Conservation (phyloP, 2,888 invertebrate species). For the Trissolcus brochymenae region DNA sequence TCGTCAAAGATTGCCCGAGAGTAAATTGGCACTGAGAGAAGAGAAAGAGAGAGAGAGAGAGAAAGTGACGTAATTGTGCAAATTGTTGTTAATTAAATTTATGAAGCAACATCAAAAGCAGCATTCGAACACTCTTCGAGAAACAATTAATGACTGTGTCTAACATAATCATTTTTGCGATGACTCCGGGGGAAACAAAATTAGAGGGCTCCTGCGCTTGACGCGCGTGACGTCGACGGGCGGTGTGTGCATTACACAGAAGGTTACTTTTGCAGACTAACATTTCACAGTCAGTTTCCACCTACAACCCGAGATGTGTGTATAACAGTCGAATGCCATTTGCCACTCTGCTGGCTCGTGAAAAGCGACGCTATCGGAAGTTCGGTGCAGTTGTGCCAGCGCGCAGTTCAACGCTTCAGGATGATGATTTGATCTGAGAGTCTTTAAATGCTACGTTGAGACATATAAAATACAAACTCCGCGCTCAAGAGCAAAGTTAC, state of each 20-base stretch:
- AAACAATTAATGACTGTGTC: constrained; percentile 25
- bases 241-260: constrained; percentile 35
- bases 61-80: constrained; percentile 4
- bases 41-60: not conserved
- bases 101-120: constrained; percentile 15
- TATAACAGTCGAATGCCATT: constrained; percentile 55
- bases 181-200: constrained; percentile 25
- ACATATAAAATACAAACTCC: constrained; percentile 25
- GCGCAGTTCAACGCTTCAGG: constrained; percentile 26
- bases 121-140: not conserved
- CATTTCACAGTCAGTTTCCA: constrained; percentile 54
- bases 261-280: constrained; percentile 50
- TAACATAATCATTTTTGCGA: constrained; percentile 26
- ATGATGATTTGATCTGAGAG: constrained; percentile 27
- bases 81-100: constrained; percentile 25
- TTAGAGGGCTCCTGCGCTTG: constrained; percentile 43
- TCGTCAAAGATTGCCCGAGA: not conserved
- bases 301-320: constrained; percentile 43
- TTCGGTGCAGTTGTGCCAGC: constrained; percentile 51
- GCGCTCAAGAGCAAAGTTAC: not conserved
- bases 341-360: constrained; percentile 50
- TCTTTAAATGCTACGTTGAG: constrained; percentile 10
- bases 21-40: not conserved
- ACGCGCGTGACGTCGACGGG: constrained; percentile 16
- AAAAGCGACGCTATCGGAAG: constrained; percentile 54